phyloP scores from a whole-genome alignment of 1,140 invertebrate species.

The Bombus turneri region DNA sequence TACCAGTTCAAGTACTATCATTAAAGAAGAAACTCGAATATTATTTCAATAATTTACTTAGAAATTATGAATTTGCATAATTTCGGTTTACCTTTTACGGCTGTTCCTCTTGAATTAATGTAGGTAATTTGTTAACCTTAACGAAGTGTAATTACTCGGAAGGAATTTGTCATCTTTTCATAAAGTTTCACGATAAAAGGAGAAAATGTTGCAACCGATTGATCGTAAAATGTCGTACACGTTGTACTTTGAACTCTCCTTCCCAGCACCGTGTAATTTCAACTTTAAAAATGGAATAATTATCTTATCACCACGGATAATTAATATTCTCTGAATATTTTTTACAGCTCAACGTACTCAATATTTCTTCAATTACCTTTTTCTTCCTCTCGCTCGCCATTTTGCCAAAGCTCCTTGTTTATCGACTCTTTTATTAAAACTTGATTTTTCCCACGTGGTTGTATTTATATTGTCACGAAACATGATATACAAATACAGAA shows the following conservation, averaged over 20 bases:
- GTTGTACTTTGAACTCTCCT: background rate
- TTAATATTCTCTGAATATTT: background rate
- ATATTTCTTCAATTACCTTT: slow-evolving; percentile 41
- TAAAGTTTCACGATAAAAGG: background rate
- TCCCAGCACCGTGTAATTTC: background rate
- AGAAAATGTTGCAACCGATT: background rate
- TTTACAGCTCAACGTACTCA: slow-evolving; percentile 6
- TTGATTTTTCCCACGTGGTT: background rate
- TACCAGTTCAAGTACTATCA: background rate
- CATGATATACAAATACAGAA: background rate
- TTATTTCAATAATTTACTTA: background rate
- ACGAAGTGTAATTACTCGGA: background rate
- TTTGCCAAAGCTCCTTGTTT: background rate
- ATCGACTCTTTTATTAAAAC: background rate
- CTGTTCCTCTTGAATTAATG: background rate
- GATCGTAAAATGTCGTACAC: background rate
- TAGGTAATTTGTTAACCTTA: background rate
- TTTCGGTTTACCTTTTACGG: background rate
- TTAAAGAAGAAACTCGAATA: background rate
- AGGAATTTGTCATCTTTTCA: background rate
- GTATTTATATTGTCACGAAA: background rate
- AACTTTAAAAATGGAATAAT: background rate
- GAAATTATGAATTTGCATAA: background rate
- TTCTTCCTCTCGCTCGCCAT: slow-evolving; percentile 23
- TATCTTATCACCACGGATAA: slow-evolving; percentile 38